Percentiles rank a stretch among this genome's conserved stretches.
Conservation (phyloP, 2,797 vertebrate species). For the Vireo griseus region DNA sequence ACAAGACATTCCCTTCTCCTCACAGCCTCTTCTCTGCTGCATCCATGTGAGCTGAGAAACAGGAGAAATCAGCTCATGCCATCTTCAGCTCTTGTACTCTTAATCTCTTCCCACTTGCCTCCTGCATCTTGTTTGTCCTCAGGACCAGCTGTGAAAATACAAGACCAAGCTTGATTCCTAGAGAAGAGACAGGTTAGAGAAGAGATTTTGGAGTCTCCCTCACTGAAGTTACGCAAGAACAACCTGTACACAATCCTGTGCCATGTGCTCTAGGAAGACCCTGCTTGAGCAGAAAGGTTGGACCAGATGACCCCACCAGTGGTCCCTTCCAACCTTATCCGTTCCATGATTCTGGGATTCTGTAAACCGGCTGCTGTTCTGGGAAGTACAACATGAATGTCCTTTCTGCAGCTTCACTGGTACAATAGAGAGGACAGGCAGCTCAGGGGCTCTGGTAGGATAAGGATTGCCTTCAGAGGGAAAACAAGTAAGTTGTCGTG, state of each 20-base stretch:
- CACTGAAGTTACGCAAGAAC: not conserved
- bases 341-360: not conserved
- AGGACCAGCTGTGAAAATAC: not conserved
- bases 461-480: not conserved
- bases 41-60: not conserved
- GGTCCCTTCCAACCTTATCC: not conserved
- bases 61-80: not conserved
- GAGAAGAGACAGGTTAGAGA: not conserved
- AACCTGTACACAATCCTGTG: not conserved
- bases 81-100: not conserved
- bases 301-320: not conserved
- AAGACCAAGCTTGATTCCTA: not conserved
- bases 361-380: not conserved
- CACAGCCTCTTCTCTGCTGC: not conserved
- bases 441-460: not conserved
- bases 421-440: not conserved
- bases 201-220: not conserved
- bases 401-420: not conserved
- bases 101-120: not conserved
- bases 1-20: not conserved
- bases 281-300: not conserved
- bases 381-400: not conserved
- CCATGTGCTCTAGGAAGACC: not conserved
- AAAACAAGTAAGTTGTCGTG: not conserved
- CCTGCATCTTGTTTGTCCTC: not conserved